phyloP scores from a whole-genome alignment of 2,113 vertebrate species.

The Takifugu bimaculatus region DNA sequence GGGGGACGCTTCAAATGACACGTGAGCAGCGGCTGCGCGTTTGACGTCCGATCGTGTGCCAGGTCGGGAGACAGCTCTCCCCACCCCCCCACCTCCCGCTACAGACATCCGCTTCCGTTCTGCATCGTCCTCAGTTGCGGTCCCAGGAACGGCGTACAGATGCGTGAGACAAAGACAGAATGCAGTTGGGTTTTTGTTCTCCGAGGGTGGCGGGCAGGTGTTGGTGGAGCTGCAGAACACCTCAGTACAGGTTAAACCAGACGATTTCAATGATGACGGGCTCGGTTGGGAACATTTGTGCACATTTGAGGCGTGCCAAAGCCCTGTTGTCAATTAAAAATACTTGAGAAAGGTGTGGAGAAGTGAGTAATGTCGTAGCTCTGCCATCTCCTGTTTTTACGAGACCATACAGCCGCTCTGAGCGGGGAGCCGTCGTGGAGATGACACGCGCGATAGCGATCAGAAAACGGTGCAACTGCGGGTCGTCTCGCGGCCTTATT shows the following conservation, averaged over 20 bases:
- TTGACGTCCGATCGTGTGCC: conserved; percentile 37
- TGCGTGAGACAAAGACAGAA: conserved; percentile 37
- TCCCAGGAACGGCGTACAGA: conserved; percentile 35
- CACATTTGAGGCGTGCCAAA: conserved; percentile 66
- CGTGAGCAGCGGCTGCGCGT: conserved; percentile 35
- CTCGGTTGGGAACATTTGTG: conserved; percentile 62
- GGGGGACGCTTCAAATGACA: conserved; percentile 37
- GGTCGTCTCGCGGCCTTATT: conserved; percentile 73
- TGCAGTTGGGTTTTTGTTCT: conserved; percentile 37
- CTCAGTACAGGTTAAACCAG: conserved; percentile 71
- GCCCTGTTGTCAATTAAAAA: conserved; percentile 64
- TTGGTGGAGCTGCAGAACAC: conserved; percentile 57
- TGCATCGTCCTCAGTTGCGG: conserved; percentile 43
- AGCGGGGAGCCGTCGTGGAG: not conserved
- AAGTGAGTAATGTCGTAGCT: conserved; percentile 70
- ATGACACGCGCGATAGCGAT: conserved; percentile 28
- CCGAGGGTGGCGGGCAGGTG: conserved; percentile 59
- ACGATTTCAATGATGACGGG: conserved; percentile 61
- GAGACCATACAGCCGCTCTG: conserved; percentile 16
- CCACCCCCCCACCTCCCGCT: conserved; percentile 31
- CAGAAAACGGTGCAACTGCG: conserved; percentile 48
- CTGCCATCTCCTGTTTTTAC: conserved; percentile 35
- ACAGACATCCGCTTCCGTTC: conserved; percentile 48
- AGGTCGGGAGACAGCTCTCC: conserved; percentile 50
- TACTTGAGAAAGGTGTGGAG: conserved; percentile 71